Base-by-base conservation (phyloP, 1,140 invertebrate genomes). In the Cydia fagiglandana region DNA sequence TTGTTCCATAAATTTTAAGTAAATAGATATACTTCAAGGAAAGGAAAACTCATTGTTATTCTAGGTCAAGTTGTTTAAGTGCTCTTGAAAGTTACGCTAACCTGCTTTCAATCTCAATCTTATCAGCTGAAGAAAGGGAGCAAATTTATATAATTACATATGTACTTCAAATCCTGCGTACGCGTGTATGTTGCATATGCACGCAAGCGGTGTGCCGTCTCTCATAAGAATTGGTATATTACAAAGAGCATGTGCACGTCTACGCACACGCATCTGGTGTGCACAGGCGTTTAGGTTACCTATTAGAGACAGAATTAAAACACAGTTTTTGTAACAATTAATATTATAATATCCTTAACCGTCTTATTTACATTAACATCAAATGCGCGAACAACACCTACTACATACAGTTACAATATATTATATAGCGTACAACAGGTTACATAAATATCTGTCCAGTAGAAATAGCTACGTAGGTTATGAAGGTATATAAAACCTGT, bases 341-440 rank as follows among this genome's bases (percentile, higher is more conserved):
- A 86, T 89, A 85, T 85, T 85, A 53, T 85, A 79, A 86, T 87
- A 83, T 86, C 82, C 88, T 88, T 87, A 89, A 88, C 87, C 80
- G 83, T 87, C 86, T 85, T 89, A 88, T 88, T 75, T 89, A 90
- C 89, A 91, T 86, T 84, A 89, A 90, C 86, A 90, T 88, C 81
- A 80, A 88, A 86, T 80, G 81, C 76, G 73, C 75, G 80, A 81
- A 85, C 83, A 87, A 88, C 85, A 84, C 80, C 87, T 84, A 89
- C 76, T 77, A 79, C 45, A 77, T 80, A 70, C 75, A 76, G 78
- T 77, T 82, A 78, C 68, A 77, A 30, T 77, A 77, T 78, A 83
- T 82, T 73, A 74, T 81, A 79, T 70, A 78, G 79, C 75, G 45
- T 79, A 75, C 76, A 78, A 64, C 47, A 78, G 47, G 56, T 77